These are phyloP conservation scores for Silurus asotus DNA, from an alignment of 2,113 vertebrate species.

Conservation along the genomic window DNA sequence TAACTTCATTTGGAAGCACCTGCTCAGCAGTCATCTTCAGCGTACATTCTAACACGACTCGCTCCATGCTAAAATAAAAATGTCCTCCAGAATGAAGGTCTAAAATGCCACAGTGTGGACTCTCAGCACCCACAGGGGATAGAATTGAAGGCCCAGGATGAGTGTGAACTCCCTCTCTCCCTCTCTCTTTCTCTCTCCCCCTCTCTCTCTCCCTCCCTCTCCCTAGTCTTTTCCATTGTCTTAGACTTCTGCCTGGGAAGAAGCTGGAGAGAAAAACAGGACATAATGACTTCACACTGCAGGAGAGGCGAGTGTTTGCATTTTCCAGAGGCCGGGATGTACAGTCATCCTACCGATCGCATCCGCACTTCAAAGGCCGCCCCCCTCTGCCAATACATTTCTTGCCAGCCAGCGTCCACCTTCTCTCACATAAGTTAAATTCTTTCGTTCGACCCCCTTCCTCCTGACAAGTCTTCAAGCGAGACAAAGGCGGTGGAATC, in stretches of 20 bases:
- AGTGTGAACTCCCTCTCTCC: not conserved
- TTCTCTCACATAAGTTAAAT: conserved; percentile 44
- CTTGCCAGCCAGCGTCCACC: conserved; percentile 45
- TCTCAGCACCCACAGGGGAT: not conserved
- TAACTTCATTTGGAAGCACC: conserved; percentile 21
- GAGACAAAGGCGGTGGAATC: conserved; percentile 58
- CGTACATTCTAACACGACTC: conserved; percentile 5
- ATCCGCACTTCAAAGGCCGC: conserved; percentile 53
- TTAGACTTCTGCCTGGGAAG: conserved; percentile 1
- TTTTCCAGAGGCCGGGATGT: conserved; percentile 30
- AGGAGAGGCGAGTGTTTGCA: conserved; percentile 37
- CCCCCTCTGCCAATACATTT: conserved; percentile 11
- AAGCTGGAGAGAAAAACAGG: conserved; percentile 71
- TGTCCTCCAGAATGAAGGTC: not conserved
- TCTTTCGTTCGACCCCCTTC: conserved; percentile 59
- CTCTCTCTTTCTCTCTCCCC: too few relatives aligned
- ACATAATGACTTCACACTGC: conserved; percentile 60
- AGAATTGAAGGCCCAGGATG: not conserved
- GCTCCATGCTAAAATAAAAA: not conserved
- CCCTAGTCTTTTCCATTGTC: conserved; percentile 13
- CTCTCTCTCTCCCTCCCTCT: not conserved
- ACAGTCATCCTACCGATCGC: conserved; percentile 50
- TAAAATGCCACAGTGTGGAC: not conserved
- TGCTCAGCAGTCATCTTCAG: conserved; percentile 37
- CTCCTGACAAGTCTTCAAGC: conserved; percentile 67